Evolutionary conservation across 2,797 vertebrate genomes (phyloP), one percentile per base, ranked within the genome.

Genomic region (Acanthis flammea): DNA sequence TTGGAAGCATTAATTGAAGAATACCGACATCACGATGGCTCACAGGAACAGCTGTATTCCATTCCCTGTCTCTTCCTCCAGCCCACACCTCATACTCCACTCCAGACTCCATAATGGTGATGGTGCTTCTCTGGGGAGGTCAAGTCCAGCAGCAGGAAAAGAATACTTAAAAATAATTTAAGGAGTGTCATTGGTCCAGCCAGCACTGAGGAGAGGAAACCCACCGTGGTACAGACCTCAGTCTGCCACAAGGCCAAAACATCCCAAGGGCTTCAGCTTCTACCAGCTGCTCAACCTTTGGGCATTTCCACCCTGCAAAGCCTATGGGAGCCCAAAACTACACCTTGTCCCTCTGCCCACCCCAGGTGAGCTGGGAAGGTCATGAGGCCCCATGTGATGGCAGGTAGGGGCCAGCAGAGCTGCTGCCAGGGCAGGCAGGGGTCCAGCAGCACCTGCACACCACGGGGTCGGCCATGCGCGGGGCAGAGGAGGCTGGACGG

Each of bases 391-490:
- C 22, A 22, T 3, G 12, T 0, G 4, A 19, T 0, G 21, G 39
- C 11, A 21, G 18, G 31, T 1, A 42, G 71, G 30, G 55, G 8
- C 37, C 9, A 6, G 47, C 27, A 81, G 57, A 22, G 0, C 47
- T 14, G 39, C 6, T 25, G 81, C 35, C 55, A 57, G 33, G 31
- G 48, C 24, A 31, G 76, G 47, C 35, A 60, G 50, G 30, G 42
- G 33, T 42, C 50, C 0, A 0, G 66, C 84, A 75, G 72, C 72
- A 91, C 90, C 89, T 96, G 92, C 76, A 80, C 35, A 7, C 14
- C 2, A 1, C 0, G 0, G 19, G 30, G n/a, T 28, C 12, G 0
- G 6, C 54, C 48, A 2, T 0, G 1, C 8, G 1, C 7, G 1
- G 35, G 51, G 53, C 6, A 3, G 45, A 33, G 54, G 24, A 54